These are phyloP conservation scores for Morpho achilles DNA, from an alignment of 2,888 invertebrate genomes.

Conservation along the genomic window DNA sequence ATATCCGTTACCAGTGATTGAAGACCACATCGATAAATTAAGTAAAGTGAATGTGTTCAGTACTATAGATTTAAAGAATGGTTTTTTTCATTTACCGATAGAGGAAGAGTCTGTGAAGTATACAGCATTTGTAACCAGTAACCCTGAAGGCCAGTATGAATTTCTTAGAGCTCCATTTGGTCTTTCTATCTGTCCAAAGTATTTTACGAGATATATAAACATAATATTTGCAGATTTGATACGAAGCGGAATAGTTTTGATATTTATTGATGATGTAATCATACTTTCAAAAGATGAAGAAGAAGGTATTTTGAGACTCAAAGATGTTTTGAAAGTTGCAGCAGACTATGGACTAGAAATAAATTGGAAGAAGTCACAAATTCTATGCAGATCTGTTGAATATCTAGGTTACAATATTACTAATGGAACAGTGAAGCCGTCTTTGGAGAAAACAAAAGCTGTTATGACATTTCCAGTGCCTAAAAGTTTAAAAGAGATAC, in stretches of 20 bases:
- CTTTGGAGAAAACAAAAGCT: constrained; percentile 26
- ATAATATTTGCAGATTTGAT: constrained; percentile 35
- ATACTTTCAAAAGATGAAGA: neutral
- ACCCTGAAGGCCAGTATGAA: constrained; percentile 43
- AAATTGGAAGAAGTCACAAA: constrained; percentile 36
- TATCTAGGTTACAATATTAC: constrained; percentile 31
- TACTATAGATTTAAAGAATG: constrained; percentile 39
- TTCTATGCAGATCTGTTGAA: constrained; percentile 30
- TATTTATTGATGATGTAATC: neutral
- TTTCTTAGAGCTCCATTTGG: constrained; percentile 36
- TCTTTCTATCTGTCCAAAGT: constrained; percentile 40
- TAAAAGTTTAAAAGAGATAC: constrained; percentile 24
- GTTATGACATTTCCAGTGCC: constrained; percentile 27
- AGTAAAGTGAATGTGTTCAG: constrained; percentile 28
- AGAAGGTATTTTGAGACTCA: constrained; percentile 2
- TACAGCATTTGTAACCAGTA: constrained; percentile 43
- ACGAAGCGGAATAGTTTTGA: constrained; percentile 15
- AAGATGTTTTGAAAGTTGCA: neutral
- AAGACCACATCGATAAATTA: constrained; percentile 49
- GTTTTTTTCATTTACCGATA: constrained; percentile 44
- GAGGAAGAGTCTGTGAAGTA: constrained; percentile 36
- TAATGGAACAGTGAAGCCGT: constrained; percentile 24
- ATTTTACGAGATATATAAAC: constrained; percentile 40
- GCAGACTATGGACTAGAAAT: constrained; percentile 24
- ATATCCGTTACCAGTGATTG: constrained; percentile 42